These are phyloP conservation scores for Megaleporinus macrocephalus DNA, from an alignment of 2,113 vertebrate genomes.

Conservation along the genomic window DNA sequence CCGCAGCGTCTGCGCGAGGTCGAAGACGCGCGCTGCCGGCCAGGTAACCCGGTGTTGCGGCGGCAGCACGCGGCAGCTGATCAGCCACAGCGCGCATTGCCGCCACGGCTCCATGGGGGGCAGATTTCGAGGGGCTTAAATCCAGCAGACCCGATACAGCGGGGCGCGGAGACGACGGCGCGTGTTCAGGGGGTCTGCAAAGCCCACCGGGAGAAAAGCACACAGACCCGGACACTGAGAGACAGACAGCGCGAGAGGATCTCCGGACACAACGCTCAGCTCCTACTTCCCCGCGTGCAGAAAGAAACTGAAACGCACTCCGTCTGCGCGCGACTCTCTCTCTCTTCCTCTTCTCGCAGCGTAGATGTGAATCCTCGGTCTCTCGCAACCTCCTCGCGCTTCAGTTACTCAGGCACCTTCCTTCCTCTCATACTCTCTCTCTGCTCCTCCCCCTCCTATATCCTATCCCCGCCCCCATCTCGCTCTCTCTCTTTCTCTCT, in stretches of 20 bases:
- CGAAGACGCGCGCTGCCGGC: slow-evolving; percentile 95
- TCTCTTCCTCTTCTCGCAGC: too few species aligned
- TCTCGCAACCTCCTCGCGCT: too few species aligned
- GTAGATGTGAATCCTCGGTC: too few species aligned
- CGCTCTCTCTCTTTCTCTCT: slow-evolving; percentile 43
- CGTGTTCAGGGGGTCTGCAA: too few species aligned
- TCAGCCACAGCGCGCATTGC: slow-evolving; percentile 94
- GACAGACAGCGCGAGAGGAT: too few species aligned
- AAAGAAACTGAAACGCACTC: too few species aligned
- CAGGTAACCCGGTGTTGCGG: slow-evolving; percentile 92
- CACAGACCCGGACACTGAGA: too few species aligned
- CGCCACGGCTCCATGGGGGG: slow-evolving; percentile 91
- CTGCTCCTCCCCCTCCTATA: slow-evolving; percentile 54
- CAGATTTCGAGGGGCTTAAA: slow-evolving; percentile 32
- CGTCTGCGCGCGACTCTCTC: too few species aligned
- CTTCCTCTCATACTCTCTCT: slow-evolving; percentile 50
- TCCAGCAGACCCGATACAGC: slow-evolving; percentile 21
- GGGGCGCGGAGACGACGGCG: background rate
- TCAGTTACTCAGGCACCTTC: too few species aligned
- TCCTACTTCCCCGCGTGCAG: slow-evolving; percentile 35
- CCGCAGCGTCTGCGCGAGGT: slow-evolving; percentile 93
- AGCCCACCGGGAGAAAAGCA: too few species aligned
- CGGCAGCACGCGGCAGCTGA: slow-evolving; percentile 94
- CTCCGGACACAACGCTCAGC: background rate
- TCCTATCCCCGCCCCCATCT: slow-evolving; percentile 51